Evolutionary conservation across 2,888 invertebrate species (phyloP).

Genomic region (Dicyrtoma fusca): DNA sequence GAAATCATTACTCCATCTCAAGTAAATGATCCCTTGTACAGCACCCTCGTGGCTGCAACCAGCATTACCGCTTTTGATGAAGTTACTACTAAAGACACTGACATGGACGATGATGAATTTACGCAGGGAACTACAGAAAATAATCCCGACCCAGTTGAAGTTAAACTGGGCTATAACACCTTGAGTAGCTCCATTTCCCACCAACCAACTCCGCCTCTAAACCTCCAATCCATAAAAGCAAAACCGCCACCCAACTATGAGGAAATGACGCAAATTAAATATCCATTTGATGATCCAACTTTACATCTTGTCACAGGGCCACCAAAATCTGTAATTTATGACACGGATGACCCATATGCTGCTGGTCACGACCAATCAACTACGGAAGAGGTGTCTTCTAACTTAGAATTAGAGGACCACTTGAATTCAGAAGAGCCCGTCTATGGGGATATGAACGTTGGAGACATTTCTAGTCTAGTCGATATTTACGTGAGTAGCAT

Average conservation of each 20-base stretch:
- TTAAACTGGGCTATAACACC: background rate
- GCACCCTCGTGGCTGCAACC: constrained; percentile 21
- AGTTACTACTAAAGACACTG: background rate
- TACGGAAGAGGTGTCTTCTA: background rate
- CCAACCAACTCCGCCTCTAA: constrained; percentile 33
- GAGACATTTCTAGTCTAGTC: constrained; percentile 41
- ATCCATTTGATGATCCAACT: constrained; percentile 32
- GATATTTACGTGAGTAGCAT: constrained; percentile 37
- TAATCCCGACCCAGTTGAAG: background rate
- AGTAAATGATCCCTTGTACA: constrained; percentile 22
- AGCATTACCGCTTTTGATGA: background rate
- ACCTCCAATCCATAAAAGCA: background rate
- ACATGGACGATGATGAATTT: constrained; percentile 11
- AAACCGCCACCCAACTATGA: background rate
- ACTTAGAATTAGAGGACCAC: constrained; percentile 10
- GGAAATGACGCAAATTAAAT: background rate
- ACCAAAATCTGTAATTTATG: constrained; percentile 30
- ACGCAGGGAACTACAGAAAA: constrained; percentile 14
- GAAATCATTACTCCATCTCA: constrained; percentile 33
- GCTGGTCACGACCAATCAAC: background rate
- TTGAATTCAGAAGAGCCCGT: constrained; percentile 32
- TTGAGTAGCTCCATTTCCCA: constrained; percentile 17
- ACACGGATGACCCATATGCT: background rate
- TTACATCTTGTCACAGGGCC: constrained; percentile 24
- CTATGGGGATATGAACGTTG: constrained; percentile 42